Evolutionary conservation across 2,113 vertebrate species (phyloP).

Genomic region (Eurystomus gularis): DNA sequence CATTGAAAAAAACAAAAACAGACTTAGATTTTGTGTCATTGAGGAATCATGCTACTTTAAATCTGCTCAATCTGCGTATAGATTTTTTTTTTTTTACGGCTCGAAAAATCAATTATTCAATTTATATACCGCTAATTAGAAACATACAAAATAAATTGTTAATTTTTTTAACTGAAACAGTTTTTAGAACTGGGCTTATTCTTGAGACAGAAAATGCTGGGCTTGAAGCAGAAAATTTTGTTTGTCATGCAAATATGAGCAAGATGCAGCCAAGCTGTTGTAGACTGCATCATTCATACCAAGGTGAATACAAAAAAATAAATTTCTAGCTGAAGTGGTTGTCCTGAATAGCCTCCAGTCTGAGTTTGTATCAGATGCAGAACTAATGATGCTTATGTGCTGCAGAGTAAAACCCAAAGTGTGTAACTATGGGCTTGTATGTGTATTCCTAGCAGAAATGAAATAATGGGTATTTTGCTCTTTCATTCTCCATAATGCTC

Average conservation of each 20-base stretch:
- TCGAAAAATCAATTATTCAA: not conserved
- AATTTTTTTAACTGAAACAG: not conserved
- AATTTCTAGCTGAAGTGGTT: not conserved
- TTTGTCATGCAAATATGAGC: constrained; percentile 43
- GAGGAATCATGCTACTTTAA: not conserved
- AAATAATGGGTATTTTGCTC: not conserved
- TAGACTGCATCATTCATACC: not conserved
- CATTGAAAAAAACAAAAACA: not conserved
- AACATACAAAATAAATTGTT: not conserved
- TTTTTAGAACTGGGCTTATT: not conserved
- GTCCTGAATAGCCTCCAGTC: not conserved
- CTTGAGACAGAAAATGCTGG: not conserved
- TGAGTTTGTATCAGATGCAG: not conserved
- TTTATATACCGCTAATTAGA: not conserved
- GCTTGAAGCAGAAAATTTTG: not conserved
- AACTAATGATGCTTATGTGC: constrained; percentile 12
- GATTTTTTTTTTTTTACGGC: not conserved
- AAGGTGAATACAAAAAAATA: not conserved
- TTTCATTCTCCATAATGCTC: not conserved
- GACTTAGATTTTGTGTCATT: not conserved
- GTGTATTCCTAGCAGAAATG: not conserved
- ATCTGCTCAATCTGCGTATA: not conserved
- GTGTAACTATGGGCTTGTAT: not conserved
- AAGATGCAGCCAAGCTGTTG: not conserved
- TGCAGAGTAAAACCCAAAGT: too few relatives aligned